Evolutionary conservation across 2,113 vertebrate genomes (phyloP).

Genomic region (Semnopithecus entellus): DNA sequence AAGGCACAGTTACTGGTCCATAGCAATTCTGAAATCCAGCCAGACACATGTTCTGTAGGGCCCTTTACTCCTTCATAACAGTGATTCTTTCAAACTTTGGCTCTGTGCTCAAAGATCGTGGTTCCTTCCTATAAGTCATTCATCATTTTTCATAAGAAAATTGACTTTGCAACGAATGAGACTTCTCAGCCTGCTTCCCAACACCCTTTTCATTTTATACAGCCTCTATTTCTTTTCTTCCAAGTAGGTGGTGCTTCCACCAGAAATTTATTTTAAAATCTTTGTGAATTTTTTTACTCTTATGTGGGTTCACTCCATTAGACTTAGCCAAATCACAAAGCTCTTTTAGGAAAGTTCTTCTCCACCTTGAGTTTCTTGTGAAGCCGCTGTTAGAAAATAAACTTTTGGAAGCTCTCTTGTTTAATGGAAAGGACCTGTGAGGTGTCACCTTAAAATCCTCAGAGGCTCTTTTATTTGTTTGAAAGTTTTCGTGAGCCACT

Average conservation of each 20-base stretch:
- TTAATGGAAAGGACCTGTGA: not conserved
- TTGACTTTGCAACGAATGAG: not conserved
- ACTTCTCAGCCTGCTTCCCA: not conserved
- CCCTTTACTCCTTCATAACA: not conserved
- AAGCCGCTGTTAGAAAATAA: not conserved
- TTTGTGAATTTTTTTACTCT: not conserved
- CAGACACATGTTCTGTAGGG: rapidly evolving
- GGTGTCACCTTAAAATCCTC: not conserved
- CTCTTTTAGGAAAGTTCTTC: not conserved
- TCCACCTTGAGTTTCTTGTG: not conserved
- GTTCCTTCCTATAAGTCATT: not conserved
- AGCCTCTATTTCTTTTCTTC: not conserved
- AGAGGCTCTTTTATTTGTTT: not conserved
- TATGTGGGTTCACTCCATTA: not conserved
- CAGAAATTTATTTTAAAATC: not conserved
- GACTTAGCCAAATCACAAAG: not conserved
- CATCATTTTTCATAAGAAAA: not conserved
- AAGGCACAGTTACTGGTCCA: not conserved
- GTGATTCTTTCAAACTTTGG: not conserved
- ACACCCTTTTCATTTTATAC: not conserved
- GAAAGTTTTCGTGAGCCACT: not conserved
- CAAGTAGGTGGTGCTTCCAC: not conserved
- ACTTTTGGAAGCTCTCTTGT: not conserved
- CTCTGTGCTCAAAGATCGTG: not conserved
- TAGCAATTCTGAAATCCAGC: not conserved